Evolutionary conservation across 2,797 vertebrate genomes (phyloP).

Genomic region (Borostomias antarcticus): DNA sequence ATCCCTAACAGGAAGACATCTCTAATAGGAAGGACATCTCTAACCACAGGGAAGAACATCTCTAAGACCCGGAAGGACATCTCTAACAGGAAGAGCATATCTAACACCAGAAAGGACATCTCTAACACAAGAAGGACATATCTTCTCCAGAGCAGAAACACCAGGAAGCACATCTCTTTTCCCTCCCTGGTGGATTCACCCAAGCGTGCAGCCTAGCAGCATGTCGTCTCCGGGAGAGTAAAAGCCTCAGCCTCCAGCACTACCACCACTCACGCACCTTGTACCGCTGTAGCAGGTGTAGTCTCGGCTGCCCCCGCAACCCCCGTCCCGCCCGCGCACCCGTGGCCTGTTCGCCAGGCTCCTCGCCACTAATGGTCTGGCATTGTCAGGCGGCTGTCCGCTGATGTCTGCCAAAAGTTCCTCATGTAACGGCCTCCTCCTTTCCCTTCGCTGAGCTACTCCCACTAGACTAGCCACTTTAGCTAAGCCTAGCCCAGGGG

Average conservation of each 20-base stretch:
- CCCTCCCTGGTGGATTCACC: background rate
- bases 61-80: too few relatives aligned
- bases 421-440: constrained; percentile 47
- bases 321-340: background rate
- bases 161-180: background rate
- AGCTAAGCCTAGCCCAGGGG: background rate
- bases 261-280: constrained; percentile 46
- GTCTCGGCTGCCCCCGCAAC: constrained; percentile 29
- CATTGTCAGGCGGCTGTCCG: constrained; percentile 37
- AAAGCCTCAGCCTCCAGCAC: constrained; percentile 25
- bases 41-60: too few relatives aligned
- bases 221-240: constrained; percentile 16
- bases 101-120: too few relatives aligned
- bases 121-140: too few relatives aligned
- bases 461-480: background rate
- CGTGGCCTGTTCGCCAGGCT: background rate
- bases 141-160: too few relatives aligned
- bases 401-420: constrained; percentile 61
- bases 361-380: constrained; percentile 31
- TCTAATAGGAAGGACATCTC: too few relatives aligned
- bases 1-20: too few relatives aligned
- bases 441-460: background rate
- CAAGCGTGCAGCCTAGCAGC: background rate
- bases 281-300: constrained; percentile 56
- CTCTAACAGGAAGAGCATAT: too few relatives aligned